Evolutionary conservation across 37 sponge, comb jelly and placozoan species (phyloP), one percentile per base, ranked within the genome.

Genomic region (Haliclona indistincta): DNA sequence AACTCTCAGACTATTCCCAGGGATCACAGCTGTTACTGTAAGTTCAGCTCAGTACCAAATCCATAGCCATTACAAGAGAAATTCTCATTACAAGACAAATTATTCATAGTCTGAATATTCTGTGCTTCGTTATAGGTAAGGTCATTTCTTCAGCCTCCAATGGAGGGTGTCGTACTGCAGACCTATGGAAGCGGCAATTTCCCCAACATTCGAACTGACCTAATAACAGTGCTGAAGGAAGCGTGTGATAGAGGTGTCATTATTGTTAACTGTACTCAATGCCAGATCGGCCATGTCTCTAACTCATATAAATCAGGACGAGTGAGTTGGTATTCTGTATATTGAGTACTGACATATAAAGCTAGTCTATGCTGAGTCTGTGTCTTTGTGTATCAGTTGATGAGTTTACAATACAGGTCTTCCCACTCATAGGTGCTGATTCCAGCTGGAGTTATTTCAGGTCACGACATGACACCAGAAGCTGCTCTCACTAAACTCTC

Each of bases 401-500:
- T 32, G 30, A 13, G 10, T 17, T 62, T 10, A 62, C 11, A 62
- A 30, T 62, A 19, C 11, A 32, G 64, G 10, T 30, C 15, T 47
- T 47, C 51, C 51, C 10, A 47, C 15, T 47, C 13, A 47, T 65
- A 97, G 97, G 72, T 82, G 56, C 78, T 98, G 38, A 44, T 29
- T 11, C 65, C 71, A 33, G 86, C 80, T 43, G 96, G 96, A 35
- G 84, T 95, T n/a, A 47, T 98, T 17, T 74, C 88, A 29, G 99
- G 99, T 23, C 87, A 70, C 32, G 99, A 98, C 73, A 95, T 98
- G 99, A 98, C 99, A 33, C 75, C 88, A 41, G 99, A 98, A 56
- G 99, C 99, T 56, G 96, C 99, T 20, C 89, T 98, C 36, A 90
- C 99, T 32, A 98, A 98, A 52, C 84, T 98, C 13, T 85, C 89